phyloP scores from a whole-genome alignment of 2,888 invertebrate genomes.

The Mystacides longicornis region DNA sequence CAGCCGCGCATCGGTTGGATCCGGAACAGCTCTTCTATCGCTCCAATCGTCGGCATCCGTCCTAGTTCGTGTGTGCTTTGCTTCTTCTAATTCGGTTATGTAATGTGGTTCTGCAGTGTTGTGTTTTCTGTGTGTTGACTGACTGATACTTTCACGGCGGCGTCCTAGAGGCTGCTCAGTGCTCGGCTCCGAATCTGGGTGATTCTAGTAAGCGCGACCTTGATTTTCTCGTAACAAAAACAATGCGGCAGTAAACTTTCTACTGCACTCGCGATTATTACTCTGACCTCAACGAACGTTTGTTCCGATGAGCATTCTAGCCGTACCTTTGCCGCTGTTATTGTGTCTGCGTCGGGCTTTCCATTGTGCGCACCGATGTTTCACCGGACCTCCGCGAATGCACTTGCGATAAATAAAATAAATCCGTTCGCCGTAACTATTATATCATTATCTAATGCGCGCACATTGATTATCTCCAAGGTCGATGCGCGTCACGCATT shows the following conservation, averaged over 20 bases:
- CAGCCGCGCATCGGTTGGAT: slow-evolving; percentile 14
- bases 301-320: background rate
- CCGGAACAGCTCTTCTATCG: slow-evolving; percentile 9
- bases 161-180: too few relatives aligned
- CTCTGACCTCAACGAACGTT: slow-evolving; percentile 3
- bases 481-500: slow-evolving; percentile 8
- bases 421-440: too few relatives aligned
- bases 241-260: background rate
- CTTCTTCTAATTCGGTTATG: too few relatives aligned
- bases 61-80: too few relatives aligned
- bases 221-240: slow-evolving; percentile 1
- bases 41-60: too few relatives aligned
- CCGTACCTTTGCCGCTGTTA: background rate
- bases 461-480: slow-evolving; percentile 6
- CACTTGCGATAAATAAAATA: too few relatives aligned
- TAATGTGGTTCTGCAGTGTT: slow-evolving; percentile 3
- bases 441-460: too few relatives aligned
- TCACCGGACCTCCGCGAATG: too few relatives aligned
- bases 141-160: background rate
- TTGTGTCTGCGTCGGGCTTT: background rate
- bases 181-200: too few relatives aligned
- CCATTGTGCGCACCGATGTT: background rate
- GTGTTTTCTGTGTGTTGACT: background rate
- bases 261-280: background rate
- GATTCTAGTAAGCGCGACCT: background rate